Evolutionary conservation across 2,113 vertebrate species (phyloP).

Genomic region (Talpa occidentalis): DNA sequence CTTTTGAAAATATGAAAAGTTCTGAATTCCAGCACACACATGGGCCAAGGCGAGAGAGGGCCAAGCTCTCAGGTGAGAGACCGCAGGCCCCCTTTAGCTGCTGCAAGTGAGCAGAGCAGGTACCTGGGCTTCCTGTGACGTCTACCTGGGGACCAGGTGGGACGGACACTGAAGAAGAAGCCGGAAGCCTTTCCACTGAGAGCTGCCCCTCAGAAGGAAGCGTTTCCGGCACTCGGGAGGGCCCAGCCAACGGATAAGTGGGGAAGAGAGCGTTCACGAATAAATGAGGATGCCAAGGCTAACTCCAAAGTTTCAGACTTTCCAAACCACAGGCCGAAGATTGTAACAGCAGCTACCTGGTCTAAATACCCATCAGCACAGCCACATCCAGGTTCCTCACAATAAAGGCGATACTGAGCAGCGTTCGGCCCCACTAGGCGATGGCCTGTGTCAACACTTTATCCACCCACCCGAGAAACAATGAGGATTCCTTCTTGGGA

Average conservation of each 20-base stretch:
- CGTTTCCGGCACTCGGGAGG: not conserved
- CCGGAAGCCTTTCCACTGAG: no score
- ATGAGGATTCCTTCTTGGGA: not conserved
- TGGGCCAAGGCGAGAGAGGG: no score
- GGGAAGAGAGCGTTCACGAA: not conserved
- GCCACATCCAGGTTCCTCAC: no score
- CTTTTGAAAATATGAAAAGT: not conserved
- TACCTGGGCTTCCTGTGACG: rapidly evolving
- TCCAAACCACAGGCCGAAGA: not conserved
- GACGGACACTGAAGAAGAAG: no score
- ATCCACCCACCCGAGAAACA: not conserved
- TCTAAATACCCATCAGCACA: not conserved
- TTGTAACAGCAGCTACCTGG: not conserved
- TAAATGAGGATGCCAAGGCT: not conserved
- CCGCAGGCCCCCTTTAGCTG: no score
- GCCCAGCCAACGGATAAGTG: not conserved
- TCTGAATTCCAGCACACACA: not conserved
- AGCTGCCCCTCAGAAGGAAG: not conserved
- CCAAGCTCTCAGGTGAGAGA: no score
- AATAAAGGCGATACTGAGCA: not conserved
- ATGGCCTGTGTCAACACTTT: rapidly evolving
- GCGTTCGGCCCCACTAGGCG: not conserved
- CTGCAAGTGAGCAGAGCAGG: not conserved
- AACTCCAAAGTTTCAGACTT: not conserved
- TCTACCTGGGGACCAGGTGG: not conserved